Conservation (phyloP, 2,113 vertebrate species). For the Colinus virginianus region DNA sequence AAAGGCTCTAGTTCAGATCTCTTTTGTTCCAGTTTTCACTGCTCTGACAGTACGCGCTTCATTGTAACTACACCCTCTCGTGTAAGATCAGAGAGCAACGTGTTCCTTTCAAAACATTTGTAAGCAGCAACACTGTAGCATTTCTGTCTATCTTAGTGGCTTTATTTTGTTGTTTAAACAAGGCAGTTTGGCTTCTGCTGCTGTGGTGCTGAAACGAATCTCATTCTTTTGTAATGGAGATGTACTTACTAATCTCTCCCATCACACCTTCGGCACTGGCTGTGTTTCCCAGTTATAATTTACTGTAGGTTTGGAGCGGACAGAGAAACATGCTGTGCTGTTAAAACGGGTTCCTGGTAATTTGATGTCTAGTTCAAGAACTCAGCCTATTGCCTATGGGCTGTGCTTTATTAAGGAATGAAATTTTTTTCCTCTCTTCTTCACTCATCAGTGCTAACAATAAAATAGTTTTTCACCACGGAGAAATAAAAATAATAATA, state of each 20-base stretch:
- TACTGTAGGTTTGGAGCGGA: background rate
- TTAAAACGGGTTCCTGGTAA: constrained; percentile 21
- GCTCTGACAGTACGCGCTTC: background rate
- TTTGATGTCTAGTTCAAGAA: constrained; percentile 7
- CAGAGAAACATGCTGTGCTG: background rate
- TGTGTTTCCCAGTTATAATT: constrained; percentile 42
- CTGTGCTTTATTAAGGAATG: background rate
- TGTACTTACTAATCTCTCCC: constrained; percentile 36
- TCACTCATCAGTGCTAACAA: background rate
- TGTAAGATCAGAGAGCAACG: background rate
- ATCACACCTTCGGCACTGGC: background rate
- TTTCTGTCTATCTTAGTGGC: constrained; percentile 44
- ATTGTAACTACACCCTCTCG: background rate
- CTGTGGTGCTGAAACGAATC: constrained; percentile 21
- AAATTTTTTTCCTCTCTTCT: background rate
- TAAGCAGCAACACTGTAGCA: background rate
- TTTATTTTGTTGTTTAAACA: constrained; percentile 53
- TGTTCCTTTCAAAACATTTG: background rate
- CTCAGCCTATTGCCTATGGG: background rate
- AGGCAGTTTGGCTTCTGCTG: constrained; percentile 32
- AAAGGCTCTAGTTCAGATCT: constrained; percentile 21
- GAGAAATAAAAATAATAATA: background rate
- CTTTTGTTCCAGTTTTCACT: constrained; percentile 36
- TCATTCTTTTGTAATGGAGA: constrained; percentile 40
- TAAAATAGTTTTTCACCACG: background rate